phyloP scores from a whole-genome alignment of 2,888 invertebrate genomes.

The Patella caerulea region DNA sequence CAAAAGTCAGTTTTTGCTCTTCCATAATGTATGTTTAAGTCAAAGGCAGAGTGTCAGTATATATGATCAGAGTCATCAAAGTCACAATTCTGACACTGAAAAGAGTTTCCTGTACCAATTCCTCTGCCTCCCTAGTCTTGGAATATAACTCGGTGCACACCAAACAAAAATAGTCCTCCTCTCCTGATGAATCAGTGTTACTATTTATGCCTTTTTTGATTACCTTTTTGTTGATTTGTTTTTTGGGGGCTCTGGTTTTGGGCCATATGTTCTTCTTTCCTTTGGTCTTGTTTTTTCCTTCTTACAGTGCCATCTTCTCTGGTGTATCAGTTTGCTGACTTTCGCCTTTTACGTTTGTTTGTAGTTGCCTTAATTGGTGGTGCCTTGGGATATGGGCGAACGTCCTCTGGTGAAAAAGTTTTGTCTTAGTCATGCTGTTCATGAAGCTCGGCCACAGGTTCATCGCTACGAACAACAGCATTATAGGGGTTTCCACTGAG shows the following conservation, averaged over 20 bases:
- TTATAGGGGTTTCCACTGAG: conserved; percentile 11
- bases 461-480: conserved; percentile 15
- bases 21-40: too few species aligned
- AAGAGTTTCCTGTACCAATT: not conserved
- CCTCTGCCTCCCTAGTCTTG: not conserved
- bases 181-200: too few species aligned
- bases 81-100: not conserved
- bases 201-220: too few species aligned
- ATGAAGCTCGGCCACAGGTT: conserved; percentile 8
- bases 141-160: not conserved
- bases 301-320: conserved; percentile 19
- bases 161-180: not conserved
- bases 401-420: conserved; percentile 24
- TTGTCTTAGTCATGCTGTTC: conserved; percentile 13
- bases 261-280: conserved; percentile 18
- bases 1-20: too few species aligned
- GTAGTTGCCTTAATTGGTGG: conserved; percentile 15
- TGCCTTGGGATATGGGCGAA: conserved; percentile 21
- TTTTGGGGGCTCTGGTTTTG: not conserved
- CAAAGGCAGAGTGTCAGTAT: not conserved
- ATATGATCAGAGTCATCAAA: not conserved
- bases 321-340: conserved; percentile 23
- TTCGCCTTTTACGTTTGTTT: conserved; percentile 17
- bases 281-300: conserved; percentile 11
- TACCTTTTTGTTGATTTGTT: conserved; percentile 6